Evolutionary conservation across 2,888 invertebrate species (phyloP), one percentile per base, ranked within the genome.

Genomic region (Steromphala cineraria): DNA sequence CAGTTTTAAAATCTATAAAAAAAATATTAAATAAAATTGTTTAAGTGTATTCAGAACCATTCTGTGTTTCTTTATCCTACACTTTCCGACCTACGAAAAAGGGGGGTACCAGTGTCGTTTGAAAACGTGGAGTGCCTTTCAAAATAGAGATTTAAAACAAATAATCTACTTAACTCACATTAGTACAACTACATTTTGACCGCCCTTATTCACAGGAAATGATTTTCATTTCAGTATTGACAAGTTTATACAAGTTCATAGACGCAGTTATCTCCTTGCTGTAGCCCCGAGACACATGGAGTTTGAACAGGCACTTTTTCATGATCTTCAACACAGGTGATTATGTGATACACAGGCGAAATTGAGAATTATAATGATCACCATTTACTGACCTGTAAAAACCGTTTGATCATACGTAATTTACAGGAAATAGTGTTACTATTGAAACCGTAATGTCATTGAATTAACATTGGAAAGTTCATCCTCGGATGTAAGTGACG

Each of bases 161-260:
- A n/a, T n/a, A n/a, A n/a, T n/a, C n/a, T n/a, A n/a, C n/a, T n/a
- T n/a, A n/a, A n/a, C n/a, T n/a, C n/a, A n/a, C n/a, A n/a, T n/a
- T n/a, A n/a, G n/a, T n/a, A n/a, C n/a, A n/a, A n/a, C n/a, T n/a
- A n/a, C n/a, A n/a, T 46, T 46, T 10, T 1, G 46, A 10, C 10
- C 13, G 46, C 1, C 13, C 10, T 46, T 46, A 13, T 46, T 46
- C 13, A 46, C 5, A 46, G 46, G 46, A 46, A 46, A 46, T 46
- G 4, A 46, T 13, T 46, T 36, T 46, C 1, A 10, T 46, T 46
- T 46, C 46, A 87, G 87, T 52, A 24, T 87, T 28, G 82, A 84
- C 62, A 83, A 78, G 67, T 83, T 83, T 78, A 78, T 78, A 10
- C 76, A 81, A 24, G 74, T 81, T n/a, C 83, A 83, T 75, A 67